These are phyloP conservation scores for Agelaius tricolor DNA, from an alignment of 2,113 vertebrate species.

Conservation along the genomic window DNA sequence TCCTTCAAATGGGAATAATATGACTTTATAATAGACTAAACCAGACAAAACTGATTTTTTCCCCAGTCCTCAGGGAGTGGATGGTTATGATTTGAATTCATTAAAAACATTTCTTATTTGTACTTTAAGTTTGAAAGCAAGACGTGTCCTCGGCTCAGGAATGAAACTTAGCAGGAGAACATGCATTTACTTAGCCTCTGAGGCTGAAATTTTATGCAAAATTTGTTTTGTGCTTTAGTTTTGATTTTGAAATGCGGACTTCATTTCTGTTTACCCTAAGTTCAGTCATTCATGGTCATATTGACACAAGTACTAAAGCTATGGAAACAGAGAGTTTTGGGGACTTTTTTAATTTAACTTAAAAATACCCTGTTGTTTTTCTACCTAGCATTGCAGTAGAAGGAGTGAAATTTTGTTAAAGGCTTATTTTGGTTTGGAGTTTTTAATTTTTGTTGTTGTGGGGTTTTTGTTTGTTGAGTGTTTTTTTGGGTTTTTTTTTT, in stretches of 20 bases:
- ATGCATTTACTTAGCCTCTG: conserved; percentile 21
- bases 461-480: not conserved
- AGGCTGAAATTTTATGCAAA: conserved; percentile 32
- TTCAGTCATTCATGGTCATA: not conserved
- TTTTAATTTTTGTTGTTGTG: not conserved
- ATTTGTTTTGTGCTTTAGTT: not conserved
- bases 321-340: not conserved
- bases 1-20: conserved; percentile 32
- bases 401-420: not conserved
- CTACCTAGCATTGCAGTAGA: not conserved
- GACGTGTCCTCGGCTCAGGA: not conserved
- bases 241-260: conserved; percentile 19
- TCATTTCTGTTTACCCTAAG: not conserved
- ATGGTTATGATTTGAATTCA: conserved; percentile 47
- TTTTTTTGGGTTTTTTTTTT: not conserved
- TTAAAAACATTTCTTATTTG: conserved; percentile 48
- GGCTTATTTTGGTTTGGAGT: fast-evolving
- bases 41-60: conserved; percentile 41
- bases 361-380: not conserved
- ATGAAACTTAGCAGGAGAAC: not conserved
- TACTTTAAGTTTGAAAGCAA: conserved; percentile 40
- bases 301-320: not conserved
- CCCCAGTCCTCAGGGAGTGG: conserved; percentile 5
- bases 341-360: not conserved
- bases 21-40: conserved; percentile 36